These are phyloP conservation scores for Aphrocallistes beatrix DNA, from an alignment of 37 sponge, comb jelly and placozoan genomes.

Conservation along the genomic window DNA sequence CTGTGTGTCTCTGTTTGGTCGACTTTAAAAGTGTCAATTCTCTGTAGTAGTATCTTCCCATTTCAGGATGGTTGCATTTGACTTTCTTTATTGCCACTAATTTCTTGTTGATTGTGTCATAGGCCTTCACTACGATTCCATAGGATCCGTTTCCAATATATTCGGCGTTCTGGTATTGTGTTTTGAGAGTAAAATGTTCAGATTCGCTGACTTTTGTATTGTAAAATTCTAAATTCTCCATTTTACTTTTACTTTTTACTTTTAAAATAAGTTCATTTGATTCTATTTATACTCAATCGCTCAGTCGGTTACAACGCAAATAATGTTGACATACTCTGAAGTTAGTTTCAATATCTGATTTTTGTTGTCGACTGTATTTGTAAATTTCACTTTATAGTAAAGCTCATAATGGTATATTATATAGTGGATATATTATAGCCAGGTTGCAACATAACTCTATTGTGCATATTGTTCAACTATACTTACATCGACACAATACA, in stretches of 20 bases:
- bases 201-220: neutral
- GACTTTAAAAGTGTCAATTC: neutral
- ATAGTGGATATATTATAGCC: no score
- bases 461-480: no score
- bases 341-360: no score
- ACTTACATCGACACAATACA: no score
- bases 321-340: no score
- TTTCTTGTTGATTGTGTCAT: neutral
- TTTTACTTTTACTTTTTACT: neutral
- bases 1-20: neutral
- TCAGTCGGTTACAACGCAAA: no score
- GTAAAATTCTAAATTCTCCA: neutral
- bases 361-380: no score
- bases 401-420: no score
- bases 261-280: neutral
- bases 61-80: neutral
- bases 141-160: neutral
- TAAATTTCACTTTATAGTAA: no score
- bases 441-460: no score
- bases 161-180: neutral
- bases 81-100: neutral
- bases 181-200: neutral
- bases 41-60: neutral
- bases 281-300: conserved; percentile 15
- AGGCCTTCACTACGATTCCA: neutral